phyloP scores from a whole-genome alignment of 1,140 invertebrate species.

The Zaprionus kolodkinae region DNA sequence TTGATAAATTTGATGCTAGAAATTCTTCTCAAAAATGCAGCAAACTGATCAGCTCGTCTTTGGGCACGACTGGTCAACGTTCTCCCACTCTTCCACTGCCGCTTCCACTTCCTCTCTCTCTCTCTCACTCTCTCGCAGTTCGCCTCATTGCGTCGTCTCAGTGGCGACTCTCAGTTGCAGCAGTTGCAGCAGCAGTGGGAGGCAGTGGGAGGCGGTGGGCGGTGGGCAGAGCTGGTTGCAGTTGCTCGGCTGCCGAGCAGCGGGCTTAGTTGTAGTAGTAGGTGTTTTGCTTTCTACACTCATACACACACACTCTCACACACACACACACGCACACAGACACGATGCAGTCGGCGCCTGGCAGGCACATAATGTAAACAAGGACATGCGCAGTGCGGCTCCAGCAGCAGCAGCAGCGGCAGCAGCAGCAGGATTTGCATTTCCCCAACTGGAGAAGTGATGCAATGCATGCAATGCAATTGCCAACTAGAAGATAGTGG shows the following conservation, averaged over 20 bases:
- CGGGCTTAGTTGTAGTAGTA: conserved; percentile 77
- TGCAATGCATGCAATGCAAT: conserved; percentile 73
- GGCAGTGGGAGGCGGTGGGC: background rate
- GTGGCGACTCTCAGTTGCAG: conserved; percentile 19
- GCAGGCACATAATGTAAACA: conserved; percentile 78
- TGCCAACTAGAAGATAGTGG: conserved; percentile 80
- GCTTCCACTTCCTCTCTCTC: background rate
- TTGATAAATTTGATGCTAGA: background rate
- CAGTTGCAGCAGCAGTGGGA: conserved; percentile 56
- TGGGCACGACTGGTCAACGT: conserved; percentile 19
- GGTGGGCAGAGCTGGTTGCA: background rate
- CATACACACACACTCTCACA: too few relatives aligned
- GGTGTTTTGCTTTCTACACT: conserved; percentile 78
- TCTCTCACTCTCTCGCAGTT: background rate
- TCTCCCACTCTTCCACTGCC: background rate
- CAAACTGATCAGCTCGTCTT: conserved; percentile 21
- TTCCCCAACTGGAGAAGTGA: conserved; percentile 78
- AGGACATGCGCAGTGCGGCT: conserved; percentile 71
- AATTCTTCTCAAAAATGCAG: background rate
- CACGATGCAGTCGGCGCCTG: conserved; percentile 11
- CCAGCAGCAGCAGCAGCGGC: background rate
- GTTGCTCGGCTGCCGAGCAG: conserved; percentile 12
- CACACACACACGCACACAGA: conserved; percentile 26
- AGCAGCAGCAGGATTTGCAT: conserved; percentile 23
- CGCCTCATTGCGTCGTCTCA: conserved; percentile 52